phyloP scores from a whole-genome alignment of 2,113 vertebrate species.

The Scomber colias region DNA sequence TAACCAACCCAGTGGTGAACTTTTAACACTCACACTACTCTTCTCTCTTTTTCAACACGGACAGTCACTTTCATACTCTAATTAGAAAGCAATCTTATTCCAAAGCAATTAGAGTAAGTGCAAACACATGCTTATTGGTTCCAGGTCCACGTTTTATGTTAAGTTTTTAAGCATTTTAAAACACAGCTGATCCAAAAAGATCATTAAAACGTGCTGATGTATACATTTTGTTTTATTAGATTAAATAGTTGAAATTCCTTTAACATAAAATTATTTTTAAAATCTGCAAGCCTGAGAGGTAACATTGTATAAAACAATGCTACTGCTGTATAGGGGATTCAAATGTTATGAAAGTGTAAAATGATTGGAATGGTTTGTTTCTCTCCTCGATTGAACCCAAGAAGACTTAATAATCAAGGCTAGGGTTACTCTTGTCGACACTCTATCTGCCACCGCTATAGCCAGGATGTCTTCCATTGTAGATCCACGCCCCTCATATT shows the following conservation, averaged over 20 bases:
- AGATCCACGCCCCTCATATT: slow-evolving; percentile 27
- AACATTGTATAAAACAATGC: slow-evolving; percentile 5
- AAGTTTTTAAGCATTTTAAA: neutral
- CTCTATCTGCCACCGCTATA: slow-evolving; percentile 38
- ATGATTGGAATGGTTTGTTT: slow-evolving; percentile 16
- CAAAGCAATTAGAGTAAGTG: slow-evolving; percentile 13
- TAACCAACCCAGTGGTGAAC: slow-evolving; percentile 3
- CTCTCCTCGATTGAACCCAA: slow-evolving; percentile 4
- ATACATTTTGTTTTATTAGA: slow-evolving; percentile 16
- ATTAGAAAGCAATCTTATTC: slow-evolving; percentile 20
- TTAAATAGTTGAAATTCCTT: slow-evolving; percentile 25
- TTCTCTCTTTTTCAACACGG: neutral
- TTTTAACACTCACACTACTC: neutral
- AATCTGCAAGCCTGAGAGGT: neutral
- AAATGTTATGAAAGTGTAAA: slow-evolving; percentile 34
- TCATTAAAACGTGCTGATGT: slow-evolving; percentile 56
- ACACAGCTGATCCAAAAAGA: neutral
- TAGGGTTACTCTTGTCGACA: slow-evolving; percentile 59
- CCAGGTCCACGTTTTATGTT: neutral
- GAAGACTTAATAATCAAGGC: slow-evolving; percentile 46
- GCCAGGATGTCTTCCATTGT: slow-evolving; percentile 70
- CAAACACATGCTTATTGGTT: slow-evolving; percentile 31
- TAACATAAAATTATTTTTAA: neutral
- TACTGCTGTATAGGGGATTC: neutral
- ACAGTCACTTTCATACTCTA: neutral